These are phyloP conservation scores for Glyptemys insculpta DNA, from an alignment of 2,797 vertebrate genomes.

Conservation along the genomic window DNA sequence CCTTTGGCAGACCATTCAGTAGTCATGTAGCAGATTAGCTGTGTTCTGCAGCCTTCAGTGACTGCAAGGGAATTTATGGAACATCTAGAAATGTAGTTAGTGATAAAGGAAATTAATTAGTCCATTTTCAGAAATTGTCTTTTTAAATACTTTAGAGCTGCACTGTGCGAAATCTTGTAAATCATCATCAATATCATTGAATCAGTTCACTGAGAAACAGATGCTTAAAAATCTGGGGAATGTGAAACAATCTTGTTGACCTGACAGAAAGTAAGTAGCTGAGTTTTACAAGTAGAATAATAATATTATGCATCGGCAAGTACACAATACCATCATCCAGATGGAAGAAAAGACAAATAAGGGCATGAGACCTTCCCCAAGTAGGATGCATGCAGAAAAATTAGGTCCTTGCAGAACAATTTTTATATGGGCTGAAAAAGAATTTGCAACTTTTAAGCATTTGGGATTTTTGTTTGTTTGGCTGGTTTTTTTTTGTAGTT, in stretches of 20 bases:
- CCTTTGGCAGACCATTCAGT: neutral
- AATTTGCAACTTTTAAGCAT: neutral
- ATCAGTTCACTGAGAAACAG: neutral
- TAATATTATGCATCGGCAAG: neutral
- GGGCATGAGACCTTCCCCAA: neutral
- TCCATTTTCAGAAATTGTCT: neutral
- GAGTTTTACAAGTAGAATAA: neutral
- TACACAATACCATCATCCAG: neutral
- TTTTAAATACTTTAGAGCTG: neutral
- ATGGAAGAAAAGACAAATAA: neutral
- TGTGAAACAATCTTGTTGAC: neutral
- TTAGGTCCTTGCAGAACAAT: fast-evolving
- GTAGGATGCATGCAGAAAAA: neutral
- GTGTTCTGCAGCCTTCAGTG: neutral
- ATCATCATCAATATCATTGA: neutral
- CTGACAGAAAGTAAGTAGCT: neutral
- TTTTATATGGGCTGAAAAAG: neutral
- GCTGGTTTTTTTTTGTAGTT: neutral
- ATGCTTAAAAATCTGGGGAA: constrained; percentile 9
- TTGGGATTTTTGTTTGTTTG: neutral
- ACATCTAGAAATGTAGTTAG: neutral
- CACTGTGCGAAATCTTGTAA: neutral
- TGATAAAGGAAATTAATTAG: constrained; percentile 13
- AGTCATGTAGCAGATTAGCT: neutral
- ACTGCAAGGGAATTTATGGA: constrained; percentile 1